Percentiles rank a stretch among this genome's conserved stretches.
These are phyloP conservation scores for Naja naja DNA, from an alignment of 2,113 vertebrate genomes.

Conservation along the genomic window DNA sequence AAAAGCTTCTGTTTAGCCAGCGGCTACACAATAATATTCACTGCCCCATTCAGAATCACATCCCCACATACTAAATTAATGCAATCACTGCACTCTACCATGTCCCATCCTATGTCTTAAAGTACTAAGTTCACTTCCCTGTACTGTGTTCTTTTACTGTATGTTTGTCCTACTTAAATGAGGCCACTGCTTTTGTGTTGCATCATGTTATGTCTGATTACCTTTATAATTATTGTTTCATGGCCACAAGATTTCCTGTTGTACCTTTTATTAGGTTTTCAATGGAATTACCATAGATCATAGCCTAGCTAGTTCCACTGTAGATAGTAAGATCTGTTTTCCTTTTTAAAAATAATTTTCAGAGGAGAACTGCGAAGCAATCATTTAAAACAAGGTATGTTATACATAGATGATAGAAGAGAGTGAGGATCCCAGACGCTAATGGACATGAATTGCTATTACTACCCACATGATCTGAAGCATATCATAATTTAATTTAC, in stretches of 20 bases:
- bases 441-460: neutral
- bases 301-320: neutral
- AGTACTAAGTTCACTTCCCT: constrained; percentile 60
- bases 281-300: neutral
- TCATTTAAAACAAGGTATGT: neutral
- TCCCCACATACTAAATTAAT: constrained; percentile 63
- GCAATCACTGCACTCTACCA: constrained; percentile 51
- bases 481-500: fast-evolving
- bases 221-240: constrained; percentile 54
- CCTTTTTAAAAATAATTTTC: neutral
- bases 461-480: neutral
- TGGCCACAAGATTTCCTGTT: constrained; percentile 26
- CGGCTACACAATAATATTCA: constrained; percentile 56
- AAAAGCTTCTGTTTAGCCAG: constrained; percentile 24
- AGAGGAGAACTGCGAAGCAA: neutral
- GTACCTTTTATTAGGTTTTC: constrained; percentile 12
- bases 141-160: constrained; percentile 70
- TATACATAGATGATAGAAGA: fast-evolving
- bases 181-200: constrained; percentile 75
- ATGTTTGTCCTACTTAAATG: constrained; percentile 70
- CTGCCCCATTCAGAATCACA: constrained; percentile 74
- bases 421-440: neutral
- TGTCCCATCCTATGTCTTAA: constrained; percentile 66
- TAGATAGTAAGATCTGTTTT: neutral
- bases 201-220: constrained; percentile 68